Evolutionary conservation across 2,113 vertebrate species (phyloP).

Genomic region (Globicephala melas): DNA sequence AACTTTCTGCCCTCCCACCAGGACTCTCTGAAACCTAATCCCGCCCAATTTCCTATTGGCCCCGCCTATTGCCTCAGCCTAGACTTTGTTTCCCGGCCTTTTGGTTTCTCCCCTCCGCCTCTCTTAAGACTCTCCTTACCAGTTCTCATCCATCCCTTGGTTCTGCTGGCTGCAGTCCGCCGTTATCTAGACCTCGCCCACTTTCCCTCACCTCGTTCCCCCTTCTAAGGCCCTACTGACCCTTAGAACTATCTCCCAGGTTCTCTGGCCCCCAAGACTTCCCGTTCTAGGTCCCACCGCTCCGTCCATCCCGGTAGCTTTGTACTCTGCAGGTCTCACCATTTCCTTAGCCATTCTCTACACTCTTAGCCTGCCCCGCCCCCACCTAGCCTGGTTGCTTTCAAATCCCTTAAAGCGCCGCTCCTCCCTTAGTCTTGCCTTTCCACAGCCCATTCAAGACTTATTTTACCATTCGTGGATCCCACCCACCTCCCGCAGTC

Average conservation of each 20-base stretch:
- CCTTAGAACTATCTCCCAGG: background rate
- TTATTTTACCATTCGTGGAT: background rate
- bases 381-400: background rate
- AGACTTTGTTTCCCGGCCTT: background rate
- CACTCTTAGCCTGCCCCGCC: background rate
- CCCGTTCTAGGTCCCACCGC: background rate
- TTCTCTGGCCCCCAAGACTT: background rate
- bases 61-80: background rate
- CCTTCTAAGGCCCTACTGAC: background rate
- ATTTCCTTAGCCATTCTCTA: background rate
- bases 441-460: background rate
- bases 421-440: background rate
- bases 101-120: background rate
- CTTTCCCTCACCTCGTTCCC: background rate
- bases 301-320: background rate
- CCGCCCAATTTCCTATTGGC: background rate
- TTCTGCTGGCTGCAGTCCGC: background rate
- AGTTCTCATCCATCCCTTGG: background rate
- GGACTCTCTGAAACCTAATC: background rate
- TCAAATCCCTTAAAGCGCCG: background rate
- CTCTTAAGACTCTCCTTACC: background rate
- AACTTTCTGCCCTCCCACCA: no score
- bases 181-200: background rate
- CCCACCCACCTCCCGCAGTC: background rate
- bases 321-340: background rate